Base-by-base conservation (phyloP, 2,113 vertebrate species). In the Pseudorectes ferrugineus region DNA sequence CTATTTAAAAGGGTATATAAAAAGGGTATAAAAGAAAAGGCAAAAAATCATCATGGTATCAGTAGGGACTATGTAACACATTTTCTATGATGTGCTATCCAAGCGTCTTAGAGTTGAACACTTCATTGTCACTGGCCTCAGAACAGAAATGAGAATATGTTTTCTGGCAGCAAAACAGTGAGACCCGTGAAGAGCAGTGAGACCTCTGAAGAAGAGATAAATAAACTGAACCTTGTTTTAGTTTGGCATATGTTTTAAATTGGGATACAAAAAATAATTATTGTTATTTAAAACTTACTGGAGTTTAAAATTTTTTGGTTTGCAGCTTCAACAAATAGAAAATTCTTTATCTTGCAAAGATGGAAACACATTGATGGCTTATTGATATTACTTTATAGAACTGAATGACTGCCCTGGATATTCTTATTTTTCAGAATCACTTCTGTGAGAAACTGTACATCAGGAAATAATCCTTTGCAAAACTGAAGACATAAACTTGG, bases 401-500 rank as follows among this genome's bases (percentile, higher is more conserved):
- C 36, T 59, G 40, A 84, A 46, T 59, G 28, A 29, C 26, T 86
- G 48, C 16, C 20, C 7, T 75, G 20, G 9, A 24, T 81, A 52
- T 70, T 84, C 63, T 76, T 66, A n/a, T 43, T 86, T 95, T 93
- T 78, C 48, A 67, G 43, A 74, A 71, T 63, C 7, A 40, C 40
- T 92, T 86, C 73, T 91, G 28, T 71, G 73, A 82, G 61, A 91
- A 95, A 38, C 18, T 57, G 36, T 63, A 42, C 61, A 52, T 81
- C 43, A 93, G 59, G 73, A 92, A 92, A 91, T 36, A 89, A 85
- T 81, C 35, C 5, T 81, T 59, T 78, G 29, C 49, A 84, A 75
- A 84, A 38, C 40, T 65, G n/a, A 86, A 85, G 78, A 89, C 74
- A 68, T 52, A 89, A 91, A 72, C 45, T 93, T 96, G 95, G 45